Percentiles rank a stretch among this genome's conserved stretches.
phyloP scores from a whole-genome alignment of 2,113 vertebrate genomes.

The Calidris pygmaea region DNA sequence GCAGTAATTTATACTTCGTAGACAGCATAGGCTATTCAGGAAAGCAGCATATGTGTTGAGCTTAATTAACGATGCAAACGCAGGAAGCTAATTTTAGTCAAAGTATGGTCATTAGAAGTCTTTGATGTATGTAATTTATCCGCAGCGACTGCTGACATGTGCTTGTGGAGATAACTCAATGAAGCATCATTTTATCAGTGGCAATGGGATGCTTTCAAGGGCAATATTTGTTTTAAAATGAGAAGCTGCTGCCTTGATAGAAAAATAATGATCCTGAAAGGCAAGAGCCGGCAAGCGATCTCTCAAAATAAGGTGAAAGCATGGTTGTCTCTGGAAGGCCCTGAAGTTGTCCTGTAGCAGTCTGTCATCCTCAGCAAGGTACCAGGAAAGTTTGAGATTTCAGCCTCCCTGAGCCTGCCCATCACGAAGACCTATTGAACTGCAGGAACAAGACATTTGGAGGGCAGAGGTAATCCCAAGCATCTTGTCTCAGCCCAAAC shows the following conservation, averaged over 20 bases:
- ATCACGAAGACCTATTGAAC: constrained; percentile 43
- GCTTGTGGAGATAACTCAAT: constrained; percentile 41
- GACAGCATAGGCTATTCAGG: background rate
- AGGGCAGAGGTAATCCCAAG: background rate
- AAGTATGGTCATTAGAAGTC: background rate
- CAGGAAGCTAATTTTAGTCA: background rate
- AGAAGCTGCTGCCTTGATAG: constrained; percentile 69
- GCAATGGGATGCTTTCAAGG: constrained; percentile 33
- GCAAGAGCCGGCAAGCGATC: background rate
- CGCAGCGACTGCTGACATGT: background rate
- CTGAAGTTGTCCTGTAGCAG: constrained; percentile 27
- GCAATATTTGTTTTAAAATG: constrained; percentile 51
- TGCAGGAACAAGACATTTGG: background rate
- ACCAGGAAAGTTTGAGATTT: constrained; percentile 50
- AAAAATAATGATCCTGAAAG: constrained; percentile 71
- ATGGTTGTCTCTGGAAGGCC: constrained; percentile 51
- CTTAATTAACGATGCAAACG: background rate
- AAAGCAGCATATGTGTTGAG: background rate
- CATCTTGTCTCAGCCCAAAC: background rate
- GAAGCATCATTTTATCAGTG: constrained; percentile 37
- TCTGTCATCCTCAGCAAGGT: constrained; percentile 65
- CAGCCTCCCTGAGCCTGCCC: constrained; percentile 58
- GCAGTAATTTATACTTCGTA: background rate
- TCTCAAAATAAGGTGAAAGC: constrained; percentile 46
- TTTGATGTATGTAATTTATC: constrained; percentile 22